Conservation (phyloP, 2,888 invertebrate genomes). For the Sphaerophoria rueppellii region DNA sequence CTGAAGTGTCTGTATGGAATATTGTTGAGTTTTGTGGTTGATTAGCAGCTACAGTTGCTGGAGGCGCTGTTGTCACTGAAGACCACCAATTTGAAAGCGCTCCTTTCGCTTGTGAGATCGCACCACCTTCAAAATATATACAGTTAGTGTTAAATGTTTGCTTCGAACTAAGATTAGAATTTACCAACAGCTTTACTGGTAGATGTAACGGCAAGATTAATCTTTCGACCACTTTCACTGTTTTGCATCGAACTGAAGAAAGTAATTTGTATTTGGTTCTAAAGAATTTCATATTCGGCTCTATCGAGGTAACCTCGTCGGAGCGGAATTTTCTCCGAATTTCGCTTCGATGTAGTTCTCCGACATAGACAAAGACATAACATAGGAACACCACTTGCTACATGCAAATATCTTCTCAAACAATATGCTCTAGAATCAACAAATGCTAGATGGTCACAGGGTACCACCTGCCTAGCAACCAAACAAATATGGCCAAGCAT, state of each 20-base stretch:
- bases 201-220: slow-evolving; percentile 95
- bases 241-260: slow-evolving; percentile 93
- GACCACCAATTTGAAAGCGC: slow-evolving; percentile 95
- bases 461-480: no score
- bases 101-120: slow-evolving; percentile 92
- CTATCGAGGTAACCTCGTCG: no score
- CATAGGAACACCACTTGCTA: no score
- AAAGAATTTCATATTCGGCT: no score
- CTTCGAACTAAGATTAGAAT: background rate
- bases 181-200: slow-evolving; percentile 93
- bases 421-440: no score
- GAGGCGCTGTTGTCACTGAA: slow-evolving; percentile 85
- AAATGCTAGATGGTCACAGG: no score
- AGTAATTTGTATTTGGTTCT: background rate
- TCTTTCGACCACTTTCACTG: slow-evolving; percentile 95
- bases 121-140: slow-evolving; percentile 87
- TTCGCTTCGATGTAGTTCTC: no score
- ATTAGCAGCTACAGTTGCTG: slow-evolving; percentile 34
- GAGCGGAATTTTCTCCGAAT: no score
- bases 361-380: no score
- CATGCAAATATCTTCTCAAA: no score
- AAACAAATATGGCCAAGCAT: no score
- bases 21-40: slow-evolving; percentile 38
- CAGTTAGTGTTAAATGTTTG: background rate
- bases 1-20: slow-evolving; percentile 55